These are phyloP conservation scores for Cantharis nigra DNA, from an alignment of 2,888 invertebrate species.

Conservation along the genomic window DNA sequence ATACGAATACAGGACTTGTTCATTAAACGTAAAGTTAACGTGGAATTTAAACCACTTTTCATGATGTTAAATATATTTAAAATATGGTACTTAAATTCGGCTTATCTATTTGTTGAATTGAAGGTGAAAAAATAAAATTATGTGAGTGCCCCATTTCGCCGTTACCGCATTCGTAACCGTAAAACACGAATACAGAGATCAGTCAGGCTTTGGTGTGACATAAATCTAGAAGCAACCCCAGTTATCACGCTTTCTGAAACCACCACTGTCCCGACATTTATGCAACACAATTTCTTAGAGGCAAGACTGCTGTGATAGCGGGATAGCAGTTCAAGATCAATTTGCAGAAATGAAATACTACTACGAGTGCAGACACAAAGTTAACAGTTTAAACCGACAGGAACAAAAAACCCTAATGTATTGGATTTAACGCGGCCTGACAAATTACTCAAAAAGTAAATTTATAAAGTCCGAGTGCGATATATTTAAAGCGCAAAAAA, in stretches of 20 bases:
- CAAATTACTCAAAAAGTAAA: slow-evolving; percentile 47
- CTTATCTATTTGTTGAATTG: not conserved
- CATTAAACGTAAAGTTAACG: no score
- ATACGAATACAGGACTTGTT: no score
- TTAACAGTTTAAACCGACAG: slow-evolving; percentile 6
- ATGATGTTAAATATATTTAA: no score
- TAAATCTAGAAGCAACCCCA: slow-evolving; percentile 26
- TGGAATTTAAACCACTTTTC: no score
- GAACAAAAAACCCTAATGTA: slow-evolving; percentile 41
- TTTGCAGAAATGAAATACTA: slow-evolving; percentile 20
- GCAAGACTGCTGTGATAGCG: slow-evolving; percentile 20
- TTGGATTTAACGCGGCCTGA: slow-evolving; percentile 53
- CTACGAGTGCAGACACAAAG: slow-evolving; percentile 12
- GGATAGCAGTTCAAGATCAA: slow-evolving; percentile 29
- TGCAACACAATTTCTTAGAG: slow-evolving; percentile 37
- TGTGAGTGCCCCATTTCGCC: not conserved
- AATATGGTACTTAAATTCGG: no score
- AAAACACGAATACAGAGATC: slow-evolving; percentile 12
- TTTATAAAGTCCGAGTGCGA: slow-evolving; percentile 23
- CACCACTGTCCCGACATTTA: slow-evolving; percentile 33
- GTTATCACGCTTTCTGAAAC: slow-evolving; percentile 10
- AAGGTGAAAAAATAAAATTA: not conserved
- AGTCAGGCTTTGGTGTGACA: slow-evolving; percentile 32
- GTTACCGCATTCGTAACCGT: not conserved
- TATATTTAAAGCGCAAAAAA: slow-evolving; percentile 14